phyloP scores from a whole-genome alignment of 2,797 vertebrate genomes.

The Echiichthys vipera region DNA sequence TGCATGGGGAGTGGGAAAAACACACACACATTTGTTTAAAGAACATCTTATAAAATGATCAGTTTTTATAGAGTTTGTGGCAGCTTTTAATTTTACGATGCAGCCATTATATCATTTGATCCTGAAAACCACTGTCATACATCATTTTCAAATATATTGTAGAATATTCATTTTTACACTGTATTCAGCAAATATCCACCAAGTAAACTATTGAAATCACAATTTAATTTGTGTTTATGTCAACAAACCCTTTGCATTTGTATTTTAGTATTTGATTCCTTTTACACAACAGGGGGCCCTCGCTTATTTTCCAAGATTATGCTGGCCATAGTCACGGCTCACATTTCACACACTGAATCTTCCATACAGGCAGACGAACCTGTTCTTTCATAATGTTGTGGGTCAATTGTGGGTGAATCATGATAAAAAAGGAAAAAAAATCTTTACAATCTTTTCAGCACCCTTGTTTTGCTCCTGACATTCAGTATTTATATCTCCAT shows the following conservation, averaged over 20 bases:
- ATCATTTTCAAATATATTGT: background rate
- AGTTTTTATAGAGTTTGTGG: too few relatives aligned
- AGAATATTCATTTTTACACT: background rate
- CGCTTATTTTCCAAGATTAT: background rate
- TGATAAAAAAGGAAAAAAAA: background rate
- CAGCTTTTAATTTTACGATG: background rate
- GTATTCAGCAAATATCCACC: background rate
- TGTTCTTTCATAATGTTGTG: background rate
- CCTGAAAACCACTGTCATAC: background rate
- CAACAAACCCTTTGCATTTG: background rate
- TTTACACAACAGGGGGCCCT: slow-evolving; percentile 6
- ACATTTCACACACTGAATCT: background rate
- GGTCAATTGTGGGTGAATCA: background rate
- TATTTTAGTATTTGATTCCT: slow-evolving; percentile 8
- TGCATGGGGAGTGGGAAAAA: slow-evolving; percentile 63
- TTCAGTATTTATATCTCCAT: background rate
- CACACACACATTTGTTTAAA: background rate
- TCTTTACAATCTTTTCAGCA: background rate
- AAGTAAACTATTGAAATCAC: background rate
- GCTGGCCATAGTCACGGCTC: background rate
- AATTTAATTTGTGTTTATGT: background rate
- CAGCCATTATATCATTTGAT: background rate
- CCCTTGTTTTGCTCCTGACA: background rate
- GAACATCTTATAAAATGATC: background rate
- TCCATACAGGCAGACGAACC: background rate